Evolutionary conservation across 1,140 invertebrate species (phyloP).

Genomic region (Formica selysi): DNA sequence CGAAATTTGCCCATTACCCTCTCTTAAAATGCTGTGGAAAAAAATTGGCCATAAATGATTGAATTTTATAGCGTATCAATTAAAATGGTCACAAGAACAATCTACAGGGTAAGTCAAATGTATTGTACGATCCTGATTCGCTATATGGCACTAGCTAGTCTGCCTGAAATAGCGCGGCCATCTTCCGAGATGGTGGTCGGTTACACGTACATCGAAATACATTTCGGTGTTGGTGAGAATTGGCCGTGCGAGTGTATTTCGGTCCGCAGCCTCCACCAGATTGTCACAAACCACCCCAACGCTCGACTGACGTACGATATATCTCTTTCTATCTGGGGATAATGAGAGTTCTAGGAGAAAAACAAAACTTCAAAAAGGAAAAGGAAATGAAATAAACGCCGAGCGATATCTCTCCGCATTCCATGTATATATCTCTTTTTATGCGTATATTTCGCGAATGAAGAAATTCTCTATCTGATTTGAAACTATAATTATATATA

Average conservation of each 20-base stretch:
- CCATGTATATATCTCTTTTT: no score
- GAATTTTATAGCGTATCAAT: neutral
- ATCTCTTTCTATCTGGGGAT: conserved; percentile 15
- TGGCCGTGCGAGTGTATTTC: conserved; percentile 82
- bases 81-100: neutral
- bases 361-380: no score
- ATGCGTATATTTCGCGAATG: no score
- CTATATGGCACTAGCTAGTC: conserved; percentile 80
- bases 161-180: conserved; percentile 84
- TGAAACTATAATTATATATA: no score
- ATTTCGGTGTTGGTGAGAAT: conserved; percentile 77
- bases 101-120: conserved; percentile 67
- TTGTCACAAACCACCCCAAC: conserved; percentile 76
- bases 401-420: no score
- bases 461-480: no score
- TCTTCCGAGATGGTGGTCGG: conserved; percentile 76
- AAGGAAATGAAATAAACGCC: no score
- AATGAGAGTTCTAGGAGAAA: neutral
- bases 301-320: conserved; percentile 41
- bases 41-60: neutral
- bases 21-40: neutral
- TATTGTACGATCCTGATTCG: conserved; percentile 76
- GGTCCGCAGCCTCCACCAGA: conserved; percentile 80
- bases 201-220: conserved; percentile 72
- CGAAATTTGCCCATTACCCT: neutral